Percentiles rank a stretch among this genome's conserved stretches.
Conservation (phyloP, 2,888 invertebrate genomes). For the Pyrrhia umbra region DNA sequence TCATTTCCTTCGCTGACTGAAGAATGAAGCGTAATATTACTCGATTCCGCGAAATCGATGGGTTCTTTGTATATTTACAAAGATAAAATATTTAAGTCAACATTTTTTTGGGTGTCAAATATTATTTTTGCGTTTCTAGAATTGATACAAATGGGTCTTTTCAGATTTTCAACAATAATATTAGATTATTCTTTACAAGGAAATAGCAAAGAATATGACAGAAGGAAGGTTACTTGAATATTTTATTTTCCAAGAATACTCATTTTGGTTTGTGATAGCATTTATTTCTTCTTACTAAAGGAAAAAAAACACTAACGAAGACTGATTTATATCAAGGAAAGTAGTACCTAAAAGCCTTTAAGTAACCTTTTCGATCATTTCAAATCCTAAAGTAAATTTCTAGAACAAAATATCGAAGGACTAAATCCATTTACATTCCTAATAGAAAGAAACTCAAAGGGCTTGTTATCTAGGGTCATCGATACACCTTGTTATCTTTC, state of each 20-base stretch:
- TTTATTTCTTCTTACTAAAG: background rate
- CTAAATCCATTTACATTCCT: slow-evolving; percentile 20
- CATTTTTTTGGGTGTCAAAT: background rate
- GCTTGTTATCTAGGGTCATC: slow-evolving; percentile 52
- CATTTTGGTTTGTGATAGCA: background rate
- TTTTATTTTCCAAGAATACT: background rate
- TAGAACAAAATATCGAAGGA: slow-evolving; percentile 5
- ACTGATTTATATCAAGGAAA: background rate
- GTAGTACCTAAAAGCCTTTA: too few relatives aligned
- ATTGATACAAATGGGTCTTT: background rate
- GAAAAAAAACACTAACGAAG: background rate
- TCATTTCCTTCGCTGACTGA: slow-evolving; percentile 1
- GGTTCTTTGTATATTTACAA: background rate
- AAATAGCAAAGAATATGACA: background rate
- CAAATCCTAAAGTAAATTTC: background rate
- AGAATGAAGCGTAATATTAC: background rate
- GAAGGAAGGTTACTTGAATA: background rate
- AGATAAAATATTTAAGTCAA: slow-evolving; percentile 1
- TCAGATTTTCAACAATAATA: too few relatives aligned
- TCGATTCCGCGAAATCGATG: background rate
- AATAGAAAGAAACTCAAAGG: slow-evolving; percentile 19
- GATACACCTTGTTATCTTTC: slow-evolving; percentile 56
- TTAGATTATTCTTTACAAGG: background rate
- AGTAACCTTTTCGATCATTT: background rate
- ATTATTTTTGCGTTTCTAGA: background rate